Conservation (phyloP, 2,888 invertebrate genomes). For the Orchestes rusci region DNA sequence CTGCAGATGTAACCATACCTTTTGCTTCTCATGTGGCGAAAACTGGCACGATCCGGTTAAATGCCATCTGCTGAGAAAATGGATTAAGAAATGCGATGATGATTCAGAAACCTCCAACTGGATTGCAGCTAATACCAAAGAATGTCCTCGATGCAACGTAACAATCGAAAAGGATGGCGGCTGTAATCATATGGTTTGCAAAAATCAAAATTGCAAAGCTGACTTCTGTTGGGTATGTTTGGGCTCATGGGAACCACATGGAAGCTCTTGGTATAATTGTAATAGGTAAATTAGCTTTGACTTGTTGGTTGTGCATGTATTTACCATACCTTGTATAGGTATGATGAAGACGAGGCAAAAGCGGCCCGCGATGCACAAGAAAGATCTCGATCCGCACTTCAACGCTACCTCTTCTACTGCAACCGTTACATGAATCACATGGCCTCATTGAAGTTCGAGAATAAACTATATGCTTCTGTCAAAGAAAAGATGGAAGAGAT, state of each 20-base stretch:
- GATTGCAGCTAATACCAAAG: conserved; percentile 99
- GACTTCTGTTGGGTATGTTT: conserved; percentile 99
- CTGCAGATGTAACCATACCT: conserved; percentile 87
- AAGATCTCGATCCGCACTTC: conserved; percentile 85
- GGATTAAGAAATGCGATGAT: conserved; percentile 99
- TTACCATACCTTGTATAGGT: no score
- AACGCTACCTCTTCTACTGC: conserved; percentile 96
- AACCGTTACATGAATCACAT: conserved; percentile 99
- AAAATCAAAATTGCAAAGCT: conserved; percentile 94
- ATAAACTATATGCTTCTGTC: conserved; percentile 91
- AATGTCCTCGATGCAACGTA: conserved; percentile 96
- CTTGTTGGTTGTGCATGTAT: no score
- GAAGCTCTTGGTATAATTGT: conserved; percentile 97
- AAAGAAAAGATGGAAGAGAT: conserved; percentile 99
- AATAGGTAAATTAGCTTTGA: no score
- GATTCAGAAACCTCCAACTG: conserved; percentile 99
- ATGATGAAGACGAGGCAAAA: conserved; percentile 94
- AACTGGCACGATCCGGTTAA: conserved; percentile 98
- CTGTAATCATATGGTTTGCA: conserved; percentile 98
- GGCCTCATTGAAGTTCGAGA: conserved; percentile 96
- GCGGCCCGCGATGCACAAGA: conserved; percentile 95
- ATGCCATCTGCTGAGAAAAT: conserved; percentile 85
- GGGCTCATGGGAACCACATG: conserved; percentile 98
- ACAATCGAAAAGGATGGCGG: conserved; percentile 97
- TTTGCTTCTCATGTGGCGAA: conserved; percentile 95